Conservation (phyloP, 2,113 vertebrate species). For the Oryctolagus cuniculus region DNA sequence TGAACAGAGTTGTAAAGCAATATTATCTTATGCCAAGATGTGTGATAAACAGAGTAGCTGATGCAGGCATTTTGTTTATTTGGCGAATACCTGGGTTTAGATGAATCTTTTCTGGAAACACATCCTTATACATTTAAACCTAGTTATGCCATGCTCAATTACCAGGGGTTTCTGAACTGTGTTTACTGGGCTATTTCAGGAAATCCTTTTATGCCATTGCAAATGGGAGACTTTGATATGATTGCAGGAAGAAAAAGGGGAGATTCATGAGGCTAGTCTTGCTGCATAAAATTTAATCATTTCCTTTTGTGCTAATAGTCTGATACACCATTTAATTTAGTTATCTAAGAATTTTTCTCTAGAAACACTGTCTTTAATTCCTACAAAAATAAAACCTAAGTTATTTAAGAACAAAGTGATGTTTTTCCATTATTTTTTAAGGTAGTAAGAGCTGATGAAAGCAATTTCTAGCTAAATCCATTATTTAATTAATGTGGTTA, state of each 20-base stretch:
- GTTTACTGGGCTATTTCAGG: neutral
- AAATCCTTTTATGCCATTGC: neutral
- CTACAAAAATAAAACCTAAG: conserved; percentile 14
- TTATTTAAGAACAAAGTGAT: neutral
- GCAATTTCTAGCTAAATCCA: neutral
- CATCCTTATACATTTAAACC: neutral
- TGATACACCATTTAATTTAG: neutral
- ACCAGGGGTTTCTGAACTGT: neutral
- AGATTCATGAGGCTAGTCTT: neutral
- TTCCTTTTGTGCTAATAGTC: neutral
- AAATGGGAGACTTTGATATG: neutral
- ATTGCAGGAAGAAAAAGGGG: neutral
- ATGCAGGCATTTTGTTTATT: neutral
- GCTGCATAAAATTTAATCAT: neutral
- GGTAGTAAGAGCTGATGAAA: neutral
- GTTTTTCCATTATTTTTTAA: neutral
- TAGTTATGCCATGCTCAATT: neutral
- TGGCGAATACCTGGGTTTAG: neutral
- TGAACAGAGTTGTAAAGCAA: conserved; percentile 26
- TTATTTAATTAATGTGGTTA: neutral
- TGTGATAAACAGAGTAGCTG: neutral
- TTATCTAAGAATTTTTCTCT: conserved; percentile 36
- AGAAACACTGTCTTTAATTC: neutral
- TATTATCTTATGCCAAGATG: neutral
- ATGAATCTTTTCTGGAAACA: conserved; percentile 25